Percentiles rank a stretch among this genome's conserved stretches.
These are phyloP conservation scores for Telenomus remus DNA, from an alignment of 1,140 invertebrate genomes.

Conservation along the genomic window DNA sequence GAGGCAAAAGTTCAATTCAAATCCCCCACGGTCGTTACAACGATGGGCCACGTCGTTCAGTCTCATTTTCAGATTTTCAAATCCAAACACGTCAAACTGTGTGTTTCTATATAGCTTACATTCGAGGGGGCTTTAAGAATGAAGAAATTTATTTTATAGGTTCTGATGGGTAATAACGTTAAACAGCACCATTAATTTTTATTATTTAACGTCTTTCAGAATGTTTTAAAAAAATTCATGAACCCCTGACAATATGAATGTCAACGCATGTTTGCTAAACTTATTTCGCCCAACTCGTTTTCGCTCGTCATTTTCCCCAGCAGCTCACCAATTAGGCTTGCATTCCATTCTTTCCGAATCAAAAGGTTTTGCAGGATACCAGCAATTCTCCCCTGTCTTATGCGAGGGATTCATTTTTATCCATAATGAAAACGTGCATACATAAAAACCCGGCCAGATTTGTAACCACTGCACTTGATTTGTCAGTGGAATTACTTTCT, in stretches of 20 bases:
- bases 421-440: constrained; percentile 6
- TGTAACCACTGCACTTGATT: constrained; percentile 7
- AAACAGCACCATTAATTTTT: too few relatives aligned
- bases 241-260: constrained; percentile 5
- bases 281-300: constrained; percentile 27
- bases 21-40: constrained; percentile 31
- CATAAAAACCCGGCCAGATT: not conserved
- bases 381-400: constrained; percentile 5
- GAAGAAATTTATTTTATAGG: too few relatives aligned
- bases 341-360: constrained; percentile 16
- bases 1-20: constrained; percentile 36
- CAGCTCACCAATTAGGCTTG: constrained; percentile 28
- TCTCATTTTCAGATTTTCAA: constrained; percentile 52
- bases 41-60: constrained; percentile 29
- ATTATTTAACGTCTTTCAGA: too few relatives aligned
- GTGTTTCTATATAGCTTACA: constrained; percentile 2
- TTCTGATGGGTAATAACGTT: too few relatives aligned
- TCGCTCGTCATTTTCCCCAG: constrained; percentile 11
- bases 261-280: constrained; percentile 6
- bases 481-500: constrained; percentile 12
- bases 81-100: constrained; percentile 53
- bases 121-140: constrained; percentile 8
- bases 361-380: constrained; percentile 17
- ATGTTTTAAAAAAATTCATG: too few relatives aligned
- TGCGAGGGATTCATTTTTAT: constrained; percentile 15